Conservation (phyloP, 2,797 vertebrate species). For the Poecilia velifera region DNA sequence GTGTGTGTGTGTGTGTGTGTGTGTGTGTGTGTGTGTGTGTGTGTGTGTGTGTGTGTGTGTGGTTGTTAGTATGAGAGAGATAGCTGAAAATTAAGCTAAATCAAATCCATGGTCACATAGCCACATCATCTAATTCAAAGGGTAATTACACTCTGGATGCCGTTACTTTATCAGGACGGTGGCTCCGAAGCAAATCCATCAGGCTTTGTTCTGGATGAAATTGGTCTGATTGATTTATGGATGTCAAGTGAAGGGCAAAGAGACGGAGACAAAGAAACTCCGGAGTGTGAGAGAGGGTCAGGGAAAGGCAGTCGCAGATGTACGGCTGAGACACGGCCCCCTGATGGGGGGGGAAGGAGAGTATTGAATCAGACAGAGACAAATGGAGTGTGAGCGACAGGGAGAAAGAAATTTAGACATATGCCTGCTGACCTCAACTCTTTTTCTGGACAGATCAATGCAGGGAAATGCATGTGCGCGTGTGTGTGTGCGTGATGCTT, state of each 20-base stretch:
- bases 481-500: constrained; percentile 25
- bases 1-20: constrained; percentile 3
- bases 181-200: constrained; percentile 67
- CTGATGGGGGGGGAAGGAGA: constrained; percentile 65
- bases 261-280: constrained; percentile 65
- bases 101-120: constrained; percentile 64
- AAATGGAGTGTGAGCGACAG: constrained; percentile 78
- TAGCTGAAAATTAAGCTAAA: constrained; percentile 60
- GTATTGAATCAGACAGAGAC: constrained; percentile 79
- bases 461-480: constrained; percentile 61
- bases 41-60: not conserved
- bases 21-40: constrained; percentile 3
- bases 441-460: constrained; percentile 72
- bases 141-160: constrained; percentile 66
- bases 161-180: constrained; percentile 67
- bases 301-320: constrained; percentile 53
- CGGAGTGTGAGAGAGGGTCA: constrained; percentile 50
- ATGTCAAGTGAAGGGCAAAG: constrained; percentile 79
- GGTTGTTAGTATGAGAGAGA: constrained; percentile 6
- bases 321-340: constrained; percentile 62
- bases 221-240: constrained; percentile 81
- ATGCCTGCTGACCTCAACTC: constrained; percentile 78
- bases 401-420: constrained; percentile 77
- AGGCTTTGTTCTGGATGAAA: constrained; percentile 72
- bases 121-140: constrained; percentile 66